phyloP scores from a whole-genome alignment of 1,140 invertebrate genomes.

The Diabrotica virgifera region DNA sequence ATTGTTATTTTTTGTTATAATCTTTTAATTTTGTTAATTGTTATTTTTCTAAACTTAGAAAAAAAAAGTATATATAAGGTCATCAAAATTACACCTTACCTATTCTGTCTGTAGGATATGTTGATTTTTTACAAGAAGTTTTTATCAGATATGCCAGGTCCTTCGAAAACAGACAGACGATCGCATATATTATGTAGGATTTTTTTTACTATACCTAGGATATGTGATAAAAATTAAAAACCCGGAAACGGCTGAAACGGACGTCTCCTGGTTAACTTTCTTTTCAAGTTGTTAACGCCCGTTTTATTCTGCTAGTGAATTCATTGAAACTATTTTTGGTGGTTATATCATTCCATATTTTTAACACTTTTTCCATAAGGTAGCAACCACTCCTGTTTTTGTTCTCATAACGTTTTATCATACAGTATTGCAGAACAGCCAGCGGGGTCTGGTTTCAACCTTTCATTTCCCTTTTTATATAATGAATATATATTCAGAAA shows the following conservation, averaged over 20 bases:
- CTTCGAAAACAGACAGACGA: neutral
- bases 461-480: neutral
- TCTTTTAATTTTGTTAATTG: conserved; percentile 19
- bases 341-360: conserved; percentile 1
- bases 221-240: neutral
- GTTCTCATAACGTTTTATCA: too few relatives aligned
- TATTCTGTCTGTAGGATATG: neutral
- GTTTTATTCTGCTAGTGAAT: neutral
- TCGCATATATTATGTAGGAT: neutral
- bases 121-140: neutral
- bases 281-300: neutral
- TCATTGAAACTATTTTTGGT: conserved; percentile 3
- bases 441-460: neutral
- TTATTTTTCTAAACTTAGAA: conserved; percentile 17
- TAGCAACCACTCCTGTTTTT: too few relatives aligned
- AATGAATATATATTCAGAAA: neutral
- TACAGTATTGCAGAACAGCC: neutral
- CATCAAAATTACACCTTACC: conserved; percentile 9
- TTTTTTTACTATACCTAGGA: neutral
- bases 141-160: conserved; percentile 1
- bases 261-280: neutral
- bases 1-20: conserved; percentile 21
- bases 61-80: conserved; percentile 7
- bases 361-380: neutral
- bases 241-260: neutral